A percentile compares a stretch with the other conserved stretches of the same genome.
phyloP scores from a whole-genome alignment of 23 tunicate genomes.

The Trididemnum miniatum region DNA sequence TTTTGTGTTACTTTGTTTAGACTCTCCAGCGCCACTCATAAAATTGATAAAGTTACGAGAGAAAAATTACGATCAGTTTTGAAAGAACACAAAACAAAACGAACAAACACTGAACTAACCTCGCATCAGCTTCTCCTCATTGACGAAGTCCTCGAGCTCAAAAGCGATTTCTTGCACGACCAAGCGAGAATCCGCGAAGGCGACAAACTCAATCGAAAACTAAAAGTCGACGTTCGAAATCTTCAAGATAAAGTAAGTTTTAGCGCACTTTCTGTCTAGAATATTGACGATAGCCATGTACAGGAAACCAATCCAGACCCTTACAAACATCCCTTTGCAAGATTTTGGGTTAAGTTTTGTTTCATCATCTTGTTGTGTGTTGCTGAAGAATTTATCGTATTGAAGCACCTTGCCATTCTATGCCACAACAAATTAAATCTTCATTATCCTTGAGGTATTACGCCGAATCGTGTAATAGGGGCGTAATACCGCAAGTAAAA shows the following conservation, averaged over 20 bases:
- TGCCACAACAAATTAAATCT: too few species aligned
- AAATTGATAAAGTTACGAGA: constrained; percentile 29
- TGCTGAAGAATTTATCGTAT: too few species aligned
- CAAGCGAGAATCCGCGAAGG: constrained; percentile 54
- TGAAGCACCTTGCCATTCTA: too few species aligned
- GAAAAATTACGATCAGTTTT: constrained; percentile 38
- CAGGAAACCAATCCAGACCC: too few species aligned
- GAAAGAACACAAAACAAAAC: constrained; percentile 56
- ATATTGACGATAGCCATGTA: too few species aligned
- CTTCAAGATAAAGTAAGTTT: constrained; percentile 57
- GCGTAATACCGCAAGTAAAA: too few species aligned
- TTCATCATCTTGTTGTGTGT: too few species aligned
- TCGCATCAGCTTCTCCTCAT: constrained; percentile 58
- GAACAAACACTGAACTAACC: constrained; percentile 59
- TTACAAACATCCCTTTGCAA: too few species aligned
- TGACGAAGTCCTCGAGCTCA: constrained; percentile 73
- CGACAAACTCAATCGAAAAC: constrained; percentile 56
- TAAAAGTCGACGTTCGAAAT: constrained; percentile 33
- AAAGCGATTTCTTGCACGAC: constrained; percentile 65
- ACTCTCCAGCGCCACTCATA: constrained; percentile 24
- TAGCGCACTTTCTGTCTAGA: too few species aligned
- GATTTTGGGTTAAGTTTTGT: too few species aligned
- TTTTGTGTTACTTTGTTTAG: background rate
- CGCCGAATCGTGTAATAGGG: too few species aligned
- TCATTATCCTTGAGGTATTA: too few species aligned